Evolutionary conservation across 2,888 invertebrate genomes (phyloP).

Genomic region (Dynastes tityus): DNA sequence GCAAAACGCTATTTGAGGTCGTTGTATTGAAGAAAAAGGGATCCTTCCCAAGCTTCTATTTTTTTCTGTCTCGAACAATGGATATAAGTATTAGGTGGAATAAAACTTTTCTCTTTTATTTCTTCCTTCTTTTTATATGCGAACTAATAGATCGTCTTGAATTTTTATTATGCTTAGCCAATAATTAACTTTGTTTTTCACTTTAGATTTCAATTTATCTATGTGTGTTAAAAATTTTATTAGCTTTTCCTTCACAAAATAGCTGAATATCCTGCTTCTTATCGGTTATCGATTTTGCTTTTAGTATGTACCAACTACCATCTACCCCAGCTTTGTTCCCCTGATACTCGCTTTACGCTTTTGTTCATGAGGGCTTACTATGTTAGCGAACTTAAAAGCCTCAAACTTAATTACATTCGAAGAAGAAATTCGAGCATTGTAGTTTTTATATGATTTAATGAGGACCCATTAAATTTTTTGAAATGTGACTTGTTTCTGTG

Average conservation of each 20-base stretch:
- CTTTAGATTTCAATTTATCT: too few relatives aligned
- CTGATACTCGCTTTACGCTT: neutral
- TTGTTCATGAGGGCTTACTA: neutral
- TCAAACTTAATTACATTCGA: slow-evolving; percentile 1
- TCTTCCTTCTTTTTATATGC: neutral
- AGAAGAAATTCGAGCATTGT: too few relatives aligned
- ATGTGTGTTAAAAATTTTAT: neutral
- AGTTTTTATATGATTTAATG: neutral
- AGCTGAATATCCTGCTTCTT: neutral
- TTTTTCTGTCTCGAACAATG: slow-evolving; percentile 35
- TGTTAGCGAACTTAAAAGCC: neutral
- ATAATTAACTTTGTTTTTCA: too few relatives aligned
- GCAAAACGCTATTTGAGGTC: slow-evolving; percentile 40
- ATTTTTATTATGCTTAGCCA: too few relatives aligned
- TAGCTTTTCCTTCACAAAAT: neutral
- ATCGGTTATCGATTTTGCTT: neutral
- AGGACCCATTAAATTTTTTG: neutral
- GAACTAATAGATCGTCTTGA: neutral
- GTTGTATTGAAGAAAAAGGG: slow-evolving; percentile 46
- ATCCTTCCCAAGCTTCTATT: slow-evolving; percentile 24
- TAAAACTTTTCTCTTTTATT: slow-evolving; percentile 12
- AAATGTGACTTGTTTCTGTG: too few relatives aligned
- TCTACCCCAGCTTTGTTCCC: too few relatives aligned
- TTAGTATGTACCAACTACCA: neutral
- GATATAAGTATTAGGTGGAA: neutral